These are phyloP conservation scores for Nomada hirtipes DNA, from an alignment of 2,888 invertebrate species.

Conservation along the genomic window DNA sequence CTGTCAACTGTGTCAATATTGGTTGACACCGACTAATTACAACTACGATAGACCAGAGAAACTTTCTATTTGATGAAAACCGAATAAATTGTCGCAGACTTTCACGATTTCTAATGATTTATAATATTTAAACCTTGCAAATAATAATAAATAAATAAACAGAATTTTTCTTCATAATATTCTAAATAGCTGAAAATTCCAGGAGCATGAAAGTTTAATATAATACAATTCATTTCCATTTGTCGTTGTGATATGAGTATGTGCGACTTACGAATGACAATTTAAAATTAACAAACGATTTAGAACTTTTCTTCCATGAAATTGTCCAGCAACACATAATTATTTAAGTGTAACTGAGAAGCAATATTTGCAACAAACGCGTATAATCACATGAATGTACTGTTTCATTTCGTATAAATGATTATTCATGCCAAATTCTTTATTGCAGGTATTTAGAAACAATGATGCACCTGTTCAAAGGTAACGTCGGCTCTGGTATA, in stretches of 20 bases:
- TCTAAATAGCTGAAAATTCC: not conserved
- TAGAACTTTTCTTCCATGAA: not conserved
- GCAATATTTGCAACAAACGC: not conserved
- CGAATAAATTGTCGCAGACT: not conserved
- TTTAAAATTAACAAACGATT: not conserved
- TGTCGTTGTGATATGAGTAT: no score
- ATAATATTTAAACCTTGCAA: no score
- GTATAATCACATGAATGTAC: not conserved
- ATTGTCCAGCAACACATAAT: not conserved
- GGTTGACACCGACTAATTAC: slow-evolving; percentile 4
- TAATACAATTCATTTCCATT: not conserved
- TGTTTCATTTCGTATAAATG: not conserved
- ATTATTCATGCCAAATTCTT: slow-evolving; percentile 27
- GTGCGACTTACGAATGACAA: no score
- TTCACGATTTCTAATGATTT: no score
- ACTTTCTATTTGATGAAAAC: not conserved
- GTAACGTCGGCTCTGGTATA: slow-evolving; percentile 98
- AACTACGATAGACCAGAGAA: not conserved
- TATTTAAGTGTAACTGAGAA: not conserved
- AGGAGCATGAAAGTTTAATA: not conserved
- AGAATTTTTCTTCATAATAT: no score
- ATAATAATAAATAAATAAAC: no score
- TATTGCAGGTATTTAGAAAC: slow-evolving; percentile 92
- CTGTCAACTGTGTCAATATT: slow-evolving; percentile 30
- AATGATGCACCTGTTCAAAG: slow-evolving; percentile 96